Evolutionary conservation across 2,113 vertebrate species (phyloP).

Genomic region (Spermophilus dauricus): DNA sequence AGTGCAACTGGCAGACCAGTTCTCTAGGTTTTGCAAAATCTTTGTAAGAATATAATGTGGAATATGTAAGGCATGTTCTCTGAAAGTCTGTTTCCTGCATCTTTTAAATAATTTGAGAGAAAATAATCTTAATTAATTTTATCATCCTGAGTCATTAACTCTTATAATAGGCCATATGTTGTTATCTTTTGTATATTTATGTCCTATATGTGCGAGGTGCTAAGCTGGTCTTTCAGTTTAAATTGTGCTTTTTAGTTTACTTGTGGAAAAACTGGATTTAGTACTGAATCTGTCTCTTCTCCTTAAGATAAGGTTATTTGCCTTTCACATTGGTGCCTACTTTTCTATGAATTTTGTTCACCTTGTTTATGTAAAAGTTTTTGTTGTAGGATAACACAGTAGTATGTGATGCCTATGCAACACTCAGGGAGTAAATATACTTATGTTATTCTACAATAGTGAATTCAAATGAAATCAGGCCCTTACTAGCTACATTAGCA

Average conservation of each 20-base stretch:
- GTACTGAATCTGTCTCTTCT: neutral
- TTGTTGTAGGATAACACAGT: neutral
- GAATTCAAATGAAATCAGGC: neutral
- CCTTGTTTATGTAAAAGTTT: neutral
- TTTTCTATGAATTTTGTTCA: neutral
- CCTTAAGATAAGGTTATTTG: neutral
- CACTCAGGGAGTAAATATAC: neutral
- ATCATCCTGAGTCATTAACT: neutral
- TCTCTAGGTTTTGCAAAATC: conserved; percentile 41
- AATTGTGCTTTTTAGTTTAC: neutral
- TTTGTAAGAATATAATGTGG: neutral
- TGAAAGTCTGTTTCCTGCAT: neutral
- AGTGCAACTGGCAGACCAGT: neutral
- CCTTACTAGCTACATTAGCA: neutral
- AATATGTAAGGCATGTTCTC: neutral
- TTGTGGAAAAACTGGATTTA: neutral
- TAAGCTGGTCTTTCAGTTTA: neutral
- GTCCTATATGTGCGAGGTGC: neutral
- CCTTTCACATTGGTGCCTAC: neutral
- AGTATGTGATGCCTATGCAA: neutral
- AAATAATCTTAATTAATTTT: conserved; percentile 32
- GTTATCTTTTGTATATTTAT: neutral
- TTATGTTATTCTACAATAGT: neutral
- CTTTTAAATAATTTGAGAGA: conserved; percentile 23
- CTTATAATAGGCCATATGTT: neutral